These are phyloP conservation scores for Hypena proboscidalis DNA, from an alignment of 2,888 invertebrate species.

Conservation along the genomic window DNA sequence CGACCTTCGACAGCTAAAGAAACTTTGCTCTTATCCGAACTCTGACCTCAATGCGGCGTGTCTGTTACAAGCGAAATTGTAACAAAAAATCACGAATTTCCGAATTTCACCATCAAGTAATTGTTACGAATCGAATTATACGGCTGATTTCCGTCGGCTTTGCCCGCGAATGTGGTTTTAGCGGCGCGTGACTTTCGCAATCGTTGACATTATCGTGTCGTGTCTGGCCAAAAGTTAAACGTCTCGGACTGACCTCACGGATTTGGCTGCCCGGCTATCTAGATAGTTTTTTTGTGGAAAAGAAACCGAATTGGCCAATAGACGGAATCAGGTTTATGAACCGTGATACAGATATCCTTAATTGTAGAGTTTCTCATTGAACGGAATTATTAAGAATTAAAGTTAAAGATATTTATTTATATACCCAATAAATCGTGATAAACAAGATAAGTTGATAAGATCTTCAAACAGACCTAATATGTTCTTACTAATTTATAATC, in stretches of 20 bases:
- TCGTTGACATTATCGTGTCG: conserved; percentile 73
- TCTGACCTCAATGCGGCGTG: conserved; percentile 54
- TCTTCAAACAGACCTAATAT: too few relatives aligned
- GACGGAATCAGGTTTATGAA: conserved; percentile 14
- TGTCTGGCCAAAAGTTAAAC: conserved; percentile 76
- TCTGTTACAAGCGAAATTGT: conserved; percentile 48
- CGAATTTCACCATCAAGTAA: conserved; percentile 59
- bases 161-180: conserved; percentile 66
- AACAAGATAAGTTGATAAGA: too few relatives aligned
- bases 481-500: too few relatives aligned
- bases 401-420: too few relatives aligned
- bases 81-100: conserved; percentile 54
- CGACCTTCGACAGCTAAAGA: conserved; percentile 21
- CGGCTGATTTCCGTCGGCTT: conserved; percentile 64
- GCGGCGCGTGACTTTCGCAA: conserved; percentile 79
- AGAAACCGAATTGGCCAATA: conserved; percentile 34
- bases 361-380: conserved; percentile 17
- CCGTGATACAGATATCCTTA: conserved; percentile 13
- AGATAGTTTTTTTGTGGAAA: conserved; percentile 34
- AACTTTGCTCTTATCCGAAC: conserved; percentile 47
- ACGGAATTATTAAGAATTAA: too few relatives aligned
- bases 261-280: conserved; percentile 45
- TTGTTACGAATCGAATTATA: conserved; percentile 61
- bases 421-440: too few relatives aligned
- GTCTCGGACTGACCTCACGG: conserved; percentile 66